Percentiles rank a stretch among this genome's conserved stretches.
Evolutionary conservation across 2,797 vertebrate species (phyloP).

Genomic region (Manis javanica): DNA sequence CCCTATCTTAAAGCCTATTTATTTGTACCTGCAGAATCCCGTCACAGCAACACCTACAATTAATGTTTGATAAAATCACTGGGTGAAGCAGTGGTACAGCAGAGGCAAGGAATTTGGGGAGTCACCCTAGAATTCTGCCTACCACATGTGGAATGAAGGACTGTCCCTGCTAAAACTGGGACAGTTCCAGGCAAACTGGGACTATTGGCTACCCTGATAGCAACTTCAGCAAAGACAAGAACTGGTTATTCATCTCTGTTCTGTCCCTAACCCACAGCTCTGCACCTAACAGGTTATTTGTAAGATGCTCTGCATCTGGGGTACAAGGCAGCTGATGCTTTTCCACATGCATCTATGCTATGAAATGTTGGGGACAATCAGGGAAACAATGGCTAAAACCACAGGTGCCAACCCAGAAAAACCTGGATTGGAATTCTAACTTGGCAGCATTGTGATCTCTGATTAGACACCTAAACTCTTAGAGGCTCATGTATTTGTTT

Average conservation of each 20-base stretch:
- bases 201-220: background rate
- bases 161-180: background rate
- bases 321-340: background rate
- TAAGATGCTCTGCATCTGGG: background rate
- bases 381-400: background rate
- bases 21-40: background rate
- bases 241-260: background rate
- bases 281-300: background rate
- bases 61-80: background rate
- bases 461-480: background rate
- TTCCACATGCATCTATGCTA: accelerated
- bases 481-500: background rate
- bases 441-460: background rate
- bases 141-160: background rate
- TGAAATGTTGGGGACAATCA: background rate
- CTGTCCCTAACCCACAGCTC: background rate
- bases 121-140: background rate
- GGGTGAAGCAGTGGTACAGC: background rate
- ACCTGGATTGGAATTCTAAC: background rate
- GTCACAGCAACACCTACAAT: background rate
- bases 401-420: background rate
- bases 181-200: too few relatives aligned
- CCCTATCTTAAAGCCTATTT: background rate
- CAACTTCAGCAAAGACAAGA: background rate
- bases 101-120: background rate